These are phyloP conservation scores for Muscidifurax raptorellus DNA, from an alignment of 1,140 invertebrate genomes.

Conservation along the genomic window DNA sequence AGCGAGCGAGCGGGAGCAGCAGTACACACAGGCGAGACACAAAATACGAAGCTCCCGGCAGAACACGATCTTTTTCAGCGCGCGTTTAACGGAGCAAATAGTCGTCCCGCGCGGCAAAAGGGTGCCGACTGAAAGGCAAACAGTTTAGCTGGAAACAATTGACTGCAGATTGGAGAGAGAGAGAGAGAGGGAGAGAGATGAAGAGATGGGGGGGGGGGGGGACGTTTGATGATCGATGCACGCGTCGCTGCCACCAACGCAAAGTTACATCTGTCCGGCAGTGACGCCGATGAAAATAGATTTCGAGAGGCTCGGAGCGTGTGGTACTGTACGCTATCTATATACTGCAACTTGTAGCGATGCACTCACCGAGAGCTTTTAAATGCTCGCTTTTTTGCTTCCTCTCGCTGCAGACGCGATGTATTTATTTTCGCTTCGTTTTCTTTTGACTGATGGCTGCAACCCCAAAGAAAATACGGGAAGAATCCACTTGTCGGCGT, in stretches of 20 bases:
- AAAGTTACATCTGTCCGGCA: conserved; percentile 65
- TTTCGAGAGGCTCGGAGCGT: conserved; percentile 60
- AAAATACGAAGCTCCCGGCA: conserved; percentile 13
- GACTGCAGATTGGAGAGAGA: conserved; percentile 75
- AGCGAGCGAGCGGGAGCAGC: background rate
- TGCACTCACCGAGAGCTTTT: conserved; percentile 8
- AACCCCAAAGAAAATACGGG: background rate
- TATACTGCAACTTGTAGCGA: no score
- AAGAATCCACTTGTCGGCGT: background rate
- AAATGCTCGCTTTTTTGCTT: background rate
- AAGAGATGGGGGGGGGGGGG: conserved; percentile 33
- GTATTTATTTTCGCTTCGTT: background rate
- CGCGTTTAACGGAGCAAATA: conserved; percentile 73
- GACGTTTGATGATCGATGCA: conserved; percentile 72
- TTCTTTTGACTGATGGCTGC: background rate
- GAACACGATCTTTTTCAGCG: conserved; percentile 44
- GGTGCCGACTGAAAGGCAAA: conserved; percentile 75
- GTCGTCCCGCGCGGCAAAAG: conserved; percentile 69
- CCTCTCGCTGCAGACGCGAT: background rate
- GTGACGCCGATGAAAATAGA: conserved; percentile 65
- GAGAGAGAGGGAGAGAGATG: conserved; percentile 57
- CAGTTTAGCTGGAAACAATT: conserved; percentile 77
- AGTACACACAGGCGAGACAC: background rate
- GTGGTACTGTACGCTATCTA: no score
- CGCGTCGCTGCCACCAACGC: conserved; percentile 64